Base-by-base conservation (phyloP, 2,888 invertebrate species). In the Tethea ocularis region DNA sequence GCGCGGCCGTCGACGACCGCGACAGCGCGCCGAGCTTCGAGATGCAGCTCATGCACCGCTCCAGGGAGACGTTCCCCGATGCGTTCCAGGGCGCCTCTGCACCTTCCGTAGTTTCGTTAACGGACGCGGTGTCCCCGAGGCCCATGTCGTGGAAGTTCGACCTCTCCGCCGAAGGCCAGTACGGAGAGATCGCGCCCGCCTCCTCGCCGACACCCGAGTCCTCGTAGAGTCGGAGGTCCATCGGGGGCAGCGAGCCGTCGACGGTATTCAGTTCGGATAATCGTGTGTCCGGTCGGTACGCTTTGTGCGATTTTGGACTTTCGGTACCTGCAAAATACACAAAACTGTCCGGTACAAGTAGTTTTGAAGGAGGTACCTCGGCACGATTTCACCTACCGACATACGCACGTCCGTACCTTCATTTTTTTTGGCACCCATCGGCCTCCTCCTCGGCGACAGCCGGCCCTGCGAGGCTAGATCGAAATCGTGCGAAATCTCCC, bases 21-120 rank as follows among this genome's bases (percentile, higher is more conserved):
- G 96, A 96, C 87, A 96, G 92, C 0, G 96, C 95, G 22, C 96
- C 96, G 29, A 97, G 90, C 85, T 96, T 96, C 62, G 96, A 96
- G 79, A 96, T 96, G 82, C 97, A 97, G 80, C 96, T 96, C 88
- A 95, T 94, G 81, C 97, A 97, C 54, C 95, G 87, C 73, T 95
- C 95, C 11, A 95, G 78, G 38, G 86, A 82, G 20, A 88, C 86
- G 55, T 66, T 94, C 84, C 95, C 94, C 91, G 17, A n/a, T 17
- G 70, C 69, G 13, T 72, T 73, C 83, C 84, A 83, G 73, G 86
- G 81, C 69, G 69, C 66, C 3, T 82, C 85, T 0, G 71, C 65
- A 2, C 82, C 80, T 23, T 77, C 83, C 1, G 68, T 63, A 0
- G 74, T 77, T 54, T 85, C 88, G 57, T 82, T 82, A 0, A 89